Evolutionary conservation across 1,140 invertebrate genomes (phyloP).

Genomic region (Phthorimaea operculella): DNA sequence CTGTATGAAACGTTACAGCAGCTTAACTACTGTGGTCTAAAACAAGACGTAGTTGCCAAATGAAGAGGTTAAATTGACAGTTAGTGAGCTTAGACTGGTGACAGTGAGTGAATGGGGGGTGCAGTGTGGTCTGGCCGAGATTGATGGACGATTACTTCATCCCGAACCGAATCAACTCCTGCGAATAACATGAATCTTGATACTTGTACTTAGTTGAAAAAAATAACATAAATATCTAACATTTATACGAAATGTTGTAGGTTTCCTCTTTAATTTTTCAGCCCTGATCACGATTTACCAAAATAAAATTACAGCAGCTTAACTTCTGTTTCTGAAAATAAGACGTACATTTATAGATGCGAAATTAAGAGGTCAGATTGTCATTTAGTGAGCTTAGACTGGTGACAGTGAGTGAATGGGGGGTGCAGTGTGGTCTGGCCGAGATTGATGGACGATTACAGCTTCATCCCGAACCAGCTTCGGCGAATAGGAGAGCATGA

Average conservation of each 20-base stretch:
- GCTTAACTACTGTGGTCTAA: background rate
- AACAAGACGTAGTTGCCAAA: no score
- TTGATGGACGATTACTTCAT: slow-evolving; percentile 3
- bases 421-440: background rate
- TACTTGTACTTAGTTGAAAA: no score
- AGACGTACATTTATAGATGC: background rate
- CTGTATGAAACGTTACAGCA: no score
- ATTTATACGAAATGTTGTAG: no score
- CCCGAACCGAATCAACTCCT: no score
- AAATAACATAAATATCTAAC: background rate
- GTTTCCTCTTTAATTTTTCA: no score
- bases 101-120: background rate
- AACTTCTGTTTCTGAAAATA: background rate
- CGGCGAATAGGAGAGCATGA: no score
- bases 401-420: background rate
- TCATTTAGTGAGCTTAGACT: background rate
- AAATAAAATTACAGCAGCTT: background rate
- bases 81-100: background rate
- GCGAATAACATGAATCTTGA: no score
- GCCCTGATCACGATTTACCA: no score
- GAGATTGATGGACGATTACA: slow-evolving; percentile 2
- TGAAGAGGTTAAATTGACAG: slow-evolving; percentile 2
- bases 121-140: background rate
- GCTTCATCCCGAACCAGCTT: background rate
- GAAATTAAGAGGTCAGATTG: background rate